Base-by-base conservation (phyloP, 2,888 invertebrate genomes). In the Nemurella pictetii region DNA sequence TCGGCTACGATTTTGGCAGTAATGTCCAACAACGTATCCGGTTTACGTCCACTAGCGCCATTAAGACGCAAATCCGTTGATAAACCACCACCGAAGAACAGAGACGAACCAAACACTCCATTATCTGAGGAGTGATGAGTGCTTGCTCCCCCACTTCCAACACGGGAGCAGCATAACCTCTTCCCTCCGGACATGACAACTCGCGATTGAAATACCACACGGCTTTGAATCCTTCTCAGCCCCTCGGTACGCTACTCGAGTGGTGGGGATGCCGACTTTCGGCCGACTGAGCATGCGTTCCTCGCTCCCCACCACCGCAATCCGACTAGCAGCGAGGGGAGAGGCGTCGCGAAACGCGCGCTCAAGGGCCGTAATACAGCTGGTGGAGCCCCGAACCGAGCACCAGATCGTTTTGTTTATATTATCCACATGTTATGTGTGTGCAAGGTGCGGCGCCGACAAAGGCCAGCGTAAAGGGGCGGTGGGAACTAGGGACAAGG, bases 1-100 rank as follows among this genome's bases (percentile, higher is more conserved):
- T 95, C 95, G 89, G 96, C 96, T 88, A 96, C 96, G 89, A 95
- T 94, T 91, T 95, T 95, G 88, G 96, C 96, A 89, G 95, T 94
- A 89, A 96, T 94, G 92, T 96, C 96, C 89, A 96, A 93, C 88
- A 96, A 92, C 87, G 95, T 93, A 91, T 95, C 94, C 89, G 95
- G 95, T 12, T 36, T 55, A 27, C 82, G 83, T 73, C 85, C 84
- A 78, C 84, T 83, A 55, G 55, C 83, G 84, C 80, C 77, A 32
- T 28, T 82, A 27, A 80, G 78, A 35, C 32, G 84, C 25, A 35
- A 30, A 36, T 27, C 78, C 77, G 82, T 75, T 27, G 77, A 32
- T 29, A 83, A 80, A 36, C 84, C 83, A 25, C 83, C 74, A 82
- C 81, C 80, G 55, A 82, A 25, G 78, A 81, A 84, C 82, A 77